These are phyloP conservation scores for Hemitrygon akajei DNA, from an alignment of 2,797 vertebrate species.

Conservation along the genomic window DNA sequence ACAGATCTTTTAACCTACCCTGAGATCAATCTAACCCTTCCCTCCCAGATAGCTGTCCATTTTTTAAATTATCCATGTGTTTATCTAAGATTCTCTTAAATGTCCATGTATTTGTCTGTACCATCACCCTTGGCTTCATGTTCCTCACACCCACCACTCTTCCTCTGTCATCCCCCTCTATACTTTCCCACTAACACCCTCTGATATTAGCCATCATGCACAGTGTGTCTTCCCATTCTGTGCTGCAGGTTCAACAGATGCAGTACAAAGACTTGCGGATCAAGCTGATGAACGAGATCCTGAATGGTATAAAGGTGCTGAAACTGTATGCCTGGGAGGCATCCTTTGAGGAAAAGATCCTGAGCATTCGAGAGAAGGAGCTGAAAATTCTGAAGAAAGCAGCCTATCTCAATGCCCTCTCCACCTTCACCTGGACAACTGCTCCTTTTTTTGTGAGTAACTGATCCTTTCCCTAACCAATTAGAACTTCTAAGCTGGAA, in stretches of 20 bases:
- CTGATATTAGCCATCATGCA: too few species aligned
- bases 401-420: slow-evolving; percentile 74
- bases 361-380: slow-evolving; percentile 75
- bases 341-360: slow-evolving; percentile 76
- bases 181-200: too few species aligned
- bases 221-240: background rate
- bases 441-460: slow-evolving; percentile 79
- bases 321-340: slow-evolving; percentile 95
- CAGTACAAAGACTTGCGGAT: slow-evolving; percentile 81
- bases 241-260: slow-evolving; percentile 80
- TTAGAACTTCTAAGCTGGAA: background rate
- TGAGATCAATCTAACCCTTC: too few species aligned
- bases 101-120: too few species aligned
- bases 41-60: too few species aligned
- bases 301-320: slow-evolving; percentile 88
- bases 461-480: too few species aligned
- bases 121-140: background rate
- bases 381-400: slow-evolving; percentile 71
- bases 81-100: too few species aligned
- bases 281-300: slow-evolving; percentile 90
- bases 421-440: slow-evolving; percentile 79
- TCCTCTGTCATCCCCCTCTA: too few species aligned
- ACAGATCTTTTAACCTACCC: too few species aligned
- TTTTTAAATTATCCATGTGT: too few species aligned
- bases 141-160: too few species aligned